Evolutionary conservation across 2,888 invertebrate genomes (phyloP), one percentile per base, ranked within the genome.

Genomic region (Gandaritis pyraliata): DNA sequence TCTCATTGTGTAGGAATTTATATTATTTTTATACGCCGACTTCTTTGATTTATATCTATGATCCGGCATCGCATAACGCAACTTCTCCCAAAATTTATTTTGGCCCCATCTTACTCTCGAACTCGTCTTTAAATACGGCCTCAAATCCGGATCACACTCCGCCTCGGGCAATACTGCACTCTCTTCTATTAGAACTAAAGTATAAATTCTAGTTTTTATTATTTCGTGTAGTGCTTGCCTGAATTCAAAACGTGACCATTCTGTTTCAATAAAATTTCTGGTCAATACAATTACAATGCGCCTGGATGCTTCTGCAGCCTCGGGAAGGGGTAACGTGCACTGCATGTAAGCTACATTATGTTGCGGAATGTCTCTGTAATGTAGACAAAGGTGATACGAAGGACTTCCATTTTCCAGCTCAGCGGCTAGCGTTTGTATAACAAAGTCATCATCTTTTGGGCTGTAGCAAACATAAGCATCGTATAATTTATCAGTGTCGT

Each of bases 391-490:
- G 72, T 97, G 94, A 78, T 97, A 96, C 7, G 95, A 95, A 15
- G 95, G 95, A 68, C 93, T 94, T 43, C 96, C 96, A 82, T 96
- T 96, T 88, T 98, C 98, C 76, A 98, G 90, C 80, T 97, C 97
- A 65, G 96, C 95, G 62, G 96, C 97, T 70, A 98, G 93, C 58
- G 96, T 96, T 84, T 97, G 96, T 73, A 97, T 94, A 58, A 98
- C 97, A 88, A 97, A 97, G 83, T 96, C 96, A 82, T 97, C 97
- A 90, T 98, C 98, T 87, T 97, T 97, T 63, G 96, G 96, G 79
- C 97, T 97, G 93, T 98, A 98, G 80, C 97, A 95, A 51, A 98
- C 95, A 88, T 98, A 98, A 71, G 97, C 98, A 89, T 98, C 98
- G 92, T 97, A 98, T 64, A 97, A 94, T 85, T 97, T 97, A 82